Base-by-base conservation (phyloP, 2,888 invertebrate species). In the Brachyptera putata region DNA sequence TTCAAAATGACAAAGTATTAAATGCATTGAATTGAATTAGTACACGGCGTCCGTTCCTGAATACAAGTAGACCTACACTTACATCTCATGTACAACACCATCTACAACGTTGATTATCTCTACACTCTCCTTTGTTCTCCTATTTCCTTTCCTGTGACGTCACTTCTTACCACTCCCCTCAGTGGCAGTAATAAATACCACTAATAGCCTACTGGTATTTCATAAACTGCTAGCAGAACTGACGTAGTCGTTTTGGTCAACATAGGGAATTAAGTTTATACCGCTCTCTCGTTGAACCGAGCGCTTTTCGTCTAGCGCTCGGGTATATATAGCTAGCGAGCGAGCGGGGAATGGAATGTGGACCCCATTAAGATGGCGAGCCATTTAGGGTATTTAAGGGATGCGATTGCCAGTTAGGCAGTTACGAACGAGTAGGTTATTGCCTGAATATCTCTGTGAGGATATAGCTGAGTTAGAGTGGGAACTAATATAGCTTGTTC, bases 141-240 rank as follows among this genome's bases (percentile, higher is more conserved):
- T 39, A 30, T 50, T 34, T 50, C 59, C 24, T 24, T 49, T 57
- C 36, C 63, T 62, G 58, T 57, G 48, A 61, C 60, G 36, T 56
- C 58, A 60, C 64, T 58, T 63, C 65, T 63, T 63, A 61, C 63
- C 24, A 25, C 65, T 64, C 61, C 58, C 59, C 62, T 58, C 57
- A 56, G n/a, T 61, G 55, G 21, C 39, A 50, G 63, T 60, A 61
- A 74, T 74, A 74, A 74, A 75, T 74, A 71, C 69, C 70, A 69
- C 73, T 74, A 74, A 75, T 74, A 74, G 73, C 72, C 71, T 72
- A 68, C 71, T 71, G 74, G 75, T 73, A 75, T 74, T 75, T 74
- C 75, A 74, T 75, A 74, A 73, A 73, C 57, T 36, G 62, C 57
- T 36, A 62, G 50, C 59, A 50, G 36, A 46, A 22, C 39, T 7